These are phyloP conservation scores for Picus viridis DNA, from an alignment of 2,797 vertebrate genomes.

Conservation along the genomic window DNA sequence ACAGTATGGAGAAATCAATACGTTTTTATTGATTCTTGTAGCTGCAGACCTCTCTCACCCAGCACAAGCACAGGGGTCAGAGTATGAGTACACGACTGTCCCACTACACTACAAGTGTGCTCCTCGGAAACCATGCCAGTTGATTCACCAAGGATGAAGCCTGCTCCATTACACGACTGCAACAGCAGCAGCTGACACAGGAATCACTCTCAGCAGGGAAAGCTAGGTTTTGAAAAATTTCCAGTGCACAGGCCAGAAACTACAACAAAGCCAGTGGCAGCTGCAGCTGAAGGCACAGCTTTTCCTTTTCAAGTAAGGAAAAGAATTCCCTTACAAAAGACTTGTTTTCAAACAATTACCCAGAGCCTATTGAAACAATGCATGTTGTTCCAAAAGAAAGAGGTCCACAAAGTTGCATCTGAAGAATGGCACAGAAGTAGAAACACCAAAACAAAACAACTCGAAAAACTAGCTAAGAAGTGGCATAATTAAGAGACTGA, in stretches of 20 bases:
- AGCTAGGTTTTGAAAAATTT: neutral
- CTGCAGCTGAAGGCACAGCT: neutral
- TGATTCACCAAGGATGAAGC: neutral
- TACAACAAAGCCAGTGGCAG: neutral
- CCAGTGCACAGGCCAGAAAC: neutral
- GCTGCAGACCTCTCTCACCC: conserved; percentile 53
- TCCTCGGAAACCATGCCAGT: neutral
- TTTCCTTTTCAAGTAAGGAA: neutral
- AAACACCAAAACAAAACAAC: neutral
- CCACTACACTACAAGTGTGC: neutral
- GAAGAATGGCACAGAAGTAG: neutral
- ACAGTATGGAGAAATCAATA: conserved; percentile 42
- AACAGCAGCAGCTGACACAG: neutral
- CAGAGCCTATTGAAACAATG: neutral
- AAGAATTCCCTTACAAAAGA: neutral
- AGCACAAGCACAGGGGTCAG: conserved; percentile 7
- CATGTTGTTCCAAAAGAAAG: neutral
- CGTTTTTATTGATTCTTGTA: conserved; percentile 39
- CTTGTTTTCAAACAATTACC: neutral
- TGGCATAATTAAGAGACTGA: neutral
- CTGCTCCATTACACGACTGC: neutral
- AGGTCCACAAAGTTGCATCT: neutral
- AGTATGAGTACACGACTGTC: neutral
- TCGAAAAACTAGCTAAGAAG: neutral
- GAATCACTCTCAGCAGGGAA: neutral